phyloP scores from a whole-genome alignment of 2,888 invertebrate genomes.

The Lymantria monacha region DNA sequence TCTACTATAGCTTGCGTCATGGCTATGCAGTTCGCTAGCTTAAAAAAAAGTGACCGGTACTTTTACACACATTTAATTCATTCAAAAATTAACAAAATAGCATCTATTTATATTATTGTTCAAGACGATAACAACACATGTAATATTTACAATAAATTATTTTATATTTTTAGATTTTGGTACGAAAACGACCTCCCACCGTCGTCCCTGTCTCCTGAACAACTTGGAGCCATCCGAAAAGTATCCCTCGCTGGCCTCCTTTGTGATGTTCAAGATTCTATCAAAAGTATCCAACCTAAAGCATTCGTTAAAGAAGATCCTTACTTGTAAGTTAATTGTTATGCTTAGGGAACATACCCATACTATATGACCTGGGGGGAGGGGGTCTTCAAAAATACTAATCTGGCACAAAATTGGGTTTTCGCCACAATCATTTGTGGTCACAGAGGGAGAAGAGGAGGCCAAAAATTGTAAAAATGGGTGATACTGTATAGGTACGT shows the following conservation, averaged over 20 bases:
- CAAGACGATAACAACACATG: not conserved
- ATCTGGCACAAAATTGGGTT: not conserved
- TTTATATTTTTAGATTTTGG: constrained; percentile 87
- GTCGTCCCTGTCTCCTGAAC: constrained; percentile 89
- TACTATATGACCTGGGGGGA: no score
- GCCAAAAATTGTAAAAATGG: no score
- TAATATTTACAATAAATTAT: not conserved
- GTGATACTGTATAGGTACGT: no score
- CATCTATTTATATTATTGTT: no score
- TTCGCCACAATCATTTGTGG: not conserved
- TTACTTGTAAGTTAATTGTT: constrained; percentile 85
- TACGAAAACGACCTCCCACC: constrained; percentile 97
- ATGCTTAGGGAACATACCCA: no score
- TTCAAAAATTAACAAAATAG: not conserved
- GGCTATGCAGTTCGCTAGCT: constrained; percentile 89
- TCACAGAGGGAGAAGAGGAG: no score
- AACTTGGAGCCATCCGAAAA: constrained; percentile 90
- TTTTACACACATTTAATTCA: not conserved
- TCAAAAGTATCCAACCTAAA: constrained; percentile 90
- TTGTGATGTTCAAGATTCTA: constrained; percentile 87
- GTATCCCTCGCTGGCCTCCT: constrained; percentile 90
- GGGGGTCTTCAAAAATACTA: not conserved
- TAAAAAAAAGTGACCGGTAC: constrained; percentile 90
- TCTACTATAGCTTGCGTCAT: constrained; percentile 94
- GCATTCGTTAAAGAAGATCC: constrained; percentile 93